Evolutionary conservation across 2,888 invertebrate species (phyloP).

Genomic region (Diabrotica balteata): DNA sequence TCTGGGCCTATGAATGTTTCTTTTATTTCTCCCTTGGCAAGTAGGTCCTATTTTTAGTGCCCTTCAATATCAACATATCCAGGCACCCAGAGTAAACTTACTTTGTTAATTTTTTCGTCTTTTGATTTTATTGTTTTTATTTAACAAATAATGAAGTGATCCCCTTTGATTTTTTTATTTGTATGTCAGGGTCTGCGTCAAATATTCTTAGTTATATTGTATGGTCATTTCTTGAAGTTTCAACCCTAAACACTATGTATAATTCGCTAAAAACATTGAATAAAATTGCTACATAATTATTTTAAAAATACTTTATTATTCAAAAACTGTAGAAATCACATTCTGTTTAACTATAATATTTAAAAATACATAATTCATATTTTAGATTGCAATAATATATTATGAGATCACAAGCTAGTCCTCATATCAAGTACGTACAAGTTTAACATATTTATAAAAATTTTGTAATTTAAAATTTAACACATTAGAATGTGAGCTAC

Average conservation of each 20-base stretch:
- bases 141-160: too few species aligned
- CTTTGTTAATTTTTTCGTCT: too few species aligned
- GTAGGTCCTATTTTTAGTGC: too few species aligned
- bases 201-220: too few species aligned
- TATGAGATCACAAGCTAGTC: conserved; percentile 30
- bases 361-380: conserved; percentile 13
- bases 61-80: too few species aligned
- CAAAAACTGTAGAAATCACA: conserved; percentile 25
- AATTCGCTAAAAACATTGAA: not conserved
- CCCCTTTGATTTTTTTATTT: too few species aligned
- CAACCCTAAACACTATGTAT: not conserved
- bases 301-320: conserved; percentile 23
- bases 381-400: conserved; percentile 7
- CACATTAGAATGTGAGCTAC: conserved; percentile 24
- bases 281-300: not conserved
- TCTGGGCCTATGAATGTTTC: too few species aligned
- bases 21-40: too few species aligned
- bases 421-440: conserved; percentile 19
- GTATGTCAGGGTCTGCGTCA: too few species aligned
- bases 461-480: conserved; percentile 7
- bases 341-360: conserved; percentile 18
- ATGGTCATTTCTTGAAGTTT: too few species aligned
- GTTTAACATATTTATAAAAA: not conserved
- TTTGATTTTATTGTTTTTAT: too few species aligned
- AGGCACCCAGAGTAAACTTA: too few species aligned